These are phyloP conservation scores for Campylorhamphus procurvoides DNA, from an alignment of 2,113 vertebrate species.

Conservation along the genomic window DNA sequence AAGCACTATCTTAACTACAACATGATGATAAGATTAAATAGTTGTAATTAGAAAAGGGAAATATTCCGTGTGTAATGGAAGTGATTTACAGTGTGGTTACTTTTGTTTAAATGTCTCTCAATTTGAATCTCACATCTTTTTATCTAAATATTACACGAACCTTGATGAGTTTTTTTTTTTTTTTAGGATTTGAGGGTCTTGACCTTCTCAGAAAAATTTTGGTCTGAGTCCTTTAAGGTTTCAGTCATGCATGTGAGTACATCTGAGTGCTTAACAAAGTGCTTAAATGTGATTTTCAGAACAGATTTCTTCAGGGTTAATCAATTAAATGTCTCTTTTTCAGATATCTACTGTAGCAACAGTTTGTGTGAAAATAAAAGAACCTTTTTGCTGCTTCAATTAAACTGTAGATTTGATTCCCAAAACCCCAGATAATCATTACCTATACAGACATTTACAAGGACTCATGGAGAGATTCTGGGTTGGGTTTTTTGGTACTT, in stretches of 20 bases:
- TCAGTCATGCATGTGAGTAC: neutral
- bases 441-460: neutral
- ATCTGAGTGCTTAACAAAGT: neutral
- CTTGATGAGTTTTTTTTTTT: neutral
- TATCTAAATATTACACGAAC: neutral
- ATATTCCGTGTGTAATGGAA: neutral
- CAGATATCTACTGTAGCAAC: neutral
- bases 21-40: neutral
- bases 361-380: neutral
- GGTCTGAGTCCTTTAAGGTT: neutral
- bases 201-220: neutral
- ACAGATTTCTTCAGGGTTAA: neutral
- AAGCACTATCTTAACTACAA: neutral
- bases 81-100: neutral
- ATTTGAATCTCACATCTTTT: neutral
- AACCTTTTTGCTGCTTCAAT: neutral
- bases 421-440: neutral
- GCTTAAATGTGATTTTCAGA: neutral
- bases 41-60: neutral
- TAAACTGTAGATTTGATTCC: neutral
- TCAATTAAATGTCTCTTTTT: neutral
- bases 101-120: neutral
- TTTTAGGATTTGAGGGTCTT: neutral
- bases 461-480: neutral
- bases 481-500: neutral